These are phyloP conservation scores for Chloroceryle aenea DNA, from an alignment of 2,113 vertebrate genomes.

Conservation along the genomic window DNA sequence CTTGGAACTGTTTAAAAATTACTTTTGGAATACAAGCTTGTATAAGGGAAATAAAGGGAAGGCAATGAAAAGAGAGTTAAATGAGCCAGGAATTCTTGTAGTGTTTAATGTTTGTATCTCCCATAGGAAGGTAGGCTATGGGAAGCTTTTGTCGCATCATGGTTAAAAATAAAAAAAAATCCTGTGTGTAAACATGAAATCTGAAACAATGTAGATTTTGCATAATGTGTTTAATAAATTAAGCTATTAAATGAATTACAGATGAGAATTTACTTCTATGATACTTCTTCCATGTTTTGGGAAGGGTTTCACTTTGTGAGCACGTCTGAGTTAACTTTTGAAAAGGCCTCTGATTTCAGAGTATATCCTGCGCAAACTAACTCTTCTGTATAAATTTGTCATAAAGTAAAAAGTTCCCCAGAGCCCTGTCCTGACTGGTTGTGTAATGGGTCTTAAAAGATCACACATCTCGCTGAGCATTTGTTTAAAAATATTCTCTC, in stretches of 20 bases:
- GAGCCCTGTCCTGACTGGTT: background rate
- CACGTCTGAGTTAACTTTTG: background rate
- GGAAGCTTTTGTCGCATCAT: conserved; percentile 59
- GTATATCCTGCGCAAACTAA: background rate
- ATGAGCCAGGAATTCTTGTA: conserved; percentile 72
- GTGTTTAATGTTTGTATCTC: conserved; percentile 67
- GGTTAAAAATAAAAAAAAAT: conserved; percentile 48
- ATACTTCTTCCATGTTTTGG: conserved; percentile 39
- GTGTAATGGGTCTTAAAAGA: background rate
- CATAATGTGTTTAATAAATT: conserved; percentile 81
- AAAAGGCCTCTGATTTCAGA: background rate
- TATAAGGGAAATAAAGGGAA: conserved; percentile 57
- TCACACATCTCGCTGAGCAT: background rate
- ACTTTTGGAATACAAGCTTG: conserved; percentile 38
- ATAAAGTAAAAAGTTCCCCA: background rate
- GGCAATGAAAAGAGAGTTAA: conserved; percentile 72
- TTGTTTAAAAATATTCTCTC: fast-evolving
- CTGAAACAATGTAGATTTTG: conserved; percentile 78
- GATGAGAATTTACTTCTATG: conserved; percentile 53
- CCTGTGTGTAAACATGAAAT: conserved; percentile 77
- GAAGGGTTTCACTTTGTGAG: background rate
- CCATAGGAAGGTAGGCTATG: conserved; percentile 47
- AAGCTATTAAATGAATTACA: conserved; percentile 72
- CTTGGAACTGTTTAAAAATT: conserved; percentile 33
- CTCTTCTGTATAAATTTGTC: background rate